phyloP scores from a whole-genome alignment of 2,888 invertebrate genomes.

The Odontocerum albicorne region DNA sequence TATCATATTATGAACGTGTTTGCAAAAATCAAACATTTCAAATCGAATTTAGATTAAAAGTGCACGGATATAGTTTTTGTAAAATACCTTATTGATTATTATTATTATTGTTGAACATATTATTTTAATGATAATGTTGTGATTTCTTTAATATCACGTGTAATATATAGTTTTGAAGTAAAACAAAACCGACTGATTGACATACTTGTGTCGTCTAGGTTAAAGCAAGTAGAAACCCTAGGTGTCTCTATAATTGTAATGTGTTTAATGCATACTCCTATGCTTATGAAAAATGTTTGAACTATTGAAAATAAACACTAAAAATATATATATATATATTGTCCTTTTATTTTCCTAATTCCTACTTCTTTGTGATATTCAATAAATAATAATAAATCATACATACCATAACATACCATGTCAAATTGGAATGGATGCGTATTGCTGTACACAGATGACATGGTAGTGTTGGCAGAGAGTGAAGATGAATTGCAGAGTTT shows the following conservation, averaged over 20 bases:
- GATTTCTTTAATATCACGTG: constrained; percentile 2
- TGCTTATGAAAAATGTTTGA: constrained; percentile 34
- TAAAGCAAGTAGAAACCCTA: constrained; percentile 29
- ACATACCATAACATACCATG: too few species aligned
- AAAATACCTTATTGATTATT: too few species aligned
- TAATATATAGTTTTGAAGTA: constrained; percentile 25
- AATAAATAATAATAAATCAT: not conserved
- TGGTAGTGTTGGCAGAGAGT: too few species aligned
- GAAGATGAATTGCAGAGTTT: too few species aligned
- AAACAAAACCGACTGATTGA: constrained; percentile 33
- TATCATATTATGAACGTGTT: too few species aligned
- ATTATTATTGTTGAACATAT: not conserved
- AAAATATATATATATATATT: constrained; percentile 19
- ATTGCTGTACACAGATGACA: too few species aligned
- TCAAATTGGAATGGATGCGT: too few species aligned
- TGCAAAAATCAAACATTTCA: too few species aligned
- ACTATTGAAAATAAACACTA: constrained; percentile 33
- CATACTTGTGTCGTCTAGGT: constrained; percentile 33
- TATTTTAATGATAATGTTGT: not conserved
- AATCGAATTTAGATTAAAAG: too few species aligned
- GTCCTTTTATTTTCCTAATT: not conserved
- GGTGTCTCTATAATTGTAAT: constrained; percentile 28
- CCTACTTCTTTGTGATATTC: not conserved
- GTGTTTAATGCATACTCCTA: constrained; percentile 32
- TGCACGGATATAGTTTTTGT: too few species aligned